Evolutionary conservation across 1,140 invertebrate species (phyloP).

Genomic region (Bicyclus anynana): DNA sequence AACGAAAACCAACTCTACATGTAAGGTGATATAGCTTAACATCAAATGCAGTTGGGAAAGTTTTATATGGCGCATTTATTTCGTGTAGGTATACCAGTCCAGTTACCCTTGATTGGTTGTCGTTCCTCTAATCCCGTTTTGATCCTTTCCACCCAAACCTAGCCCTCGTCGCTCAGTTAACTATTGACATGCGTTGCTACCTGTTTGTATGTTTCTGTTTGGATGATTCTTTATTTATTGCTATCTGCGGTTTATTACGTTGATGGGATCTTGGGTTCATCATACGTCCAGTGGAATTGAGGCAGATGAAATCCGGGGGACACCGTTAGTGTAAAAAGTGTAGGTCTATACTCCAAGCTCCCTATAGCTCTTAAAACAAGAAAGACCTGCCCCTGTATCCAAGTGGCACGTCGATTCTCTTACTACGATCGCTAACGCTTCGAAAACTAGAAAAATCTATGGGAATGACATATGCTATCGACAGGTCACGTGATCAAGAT

Average conservation of each 20-base stretch:
- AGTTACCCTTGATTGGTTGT: constrained; percentile 79
- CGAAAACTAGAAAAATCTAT: too few species aligned
- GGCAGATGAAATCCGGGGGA: too few species aligned
- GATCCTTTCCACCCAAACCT: constrained; percentile 75
- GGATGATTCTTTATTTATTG: constrained; percentile 14
- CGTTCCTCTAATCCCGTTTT: constrained; percentile 77
- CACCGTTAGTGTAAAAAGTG: too few species aligned
- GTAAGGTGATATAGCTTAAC: constrained; percentile 29
- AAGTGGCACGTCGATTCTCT: too few species aligned
- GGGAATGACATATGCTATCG: too few species aligned
- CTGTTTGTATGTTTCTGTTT: constrained; percentile 35
- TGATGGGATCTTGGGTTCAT: too few species aligned
- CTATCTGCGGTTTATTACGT: neutral
- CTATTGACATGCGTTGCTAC: constrained; percentile 70
- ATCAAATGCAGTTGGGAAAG: constrained; percentile 39
- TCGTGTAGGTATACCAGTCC: constrained; percentile 77
- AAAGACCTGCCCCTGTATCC: too few species aligned
- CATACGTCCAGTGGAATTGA: too few species aligned
- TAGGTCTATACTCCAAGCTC: too few species aligned
- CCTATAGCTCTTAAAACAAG: too few species aligned
- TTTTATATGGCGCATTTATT: constrained; percentile 76
- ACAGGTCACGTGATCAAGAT: too few species aligned
- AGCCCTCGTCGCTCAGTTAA: constrained; percentile 68
- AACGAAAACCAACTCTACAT: constrained; percentile 34
- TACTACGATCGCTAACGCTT: too few species aligned